These are phyloP conservation scores for Drosophila grimshawi DNA, from an alignment of 1,140 invertebrate species.

Conservation along the genomic window DNA sequence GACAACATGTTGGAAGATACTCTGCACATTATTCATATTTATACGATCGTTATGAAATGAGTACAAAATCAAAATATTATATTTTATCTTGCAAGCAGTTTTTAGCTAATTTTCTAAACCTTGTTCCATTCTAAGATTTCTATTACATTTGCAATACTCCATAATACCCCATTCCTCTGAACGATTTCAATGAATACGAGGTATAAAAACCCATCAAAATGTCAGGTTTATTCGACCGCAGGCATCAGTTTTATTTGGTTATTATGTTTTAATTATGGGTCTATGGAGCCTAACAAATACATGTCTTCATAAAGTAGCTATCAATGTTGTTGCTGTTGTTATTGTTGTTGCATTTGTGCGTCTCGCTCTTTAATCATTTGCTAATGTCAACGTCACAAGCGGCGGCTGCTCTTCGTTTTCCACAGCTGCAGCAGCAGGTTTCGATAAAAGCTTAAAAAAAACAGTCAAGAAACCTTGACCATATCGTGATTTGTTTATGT, in stretches of 20 bases:
- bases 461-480: constrained; percentile 68
- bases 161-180: neutral
- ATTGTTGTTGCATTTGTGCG: constrained; percentile 42
- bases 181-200: neutral
- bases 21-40: neutral
- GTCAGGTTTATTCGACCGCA: constrained; percentile 56
- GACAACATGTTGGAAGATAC: neutral
- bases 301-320: constrained; percentile 36
- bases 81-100: too few species aligned
- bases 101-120: too few species aligned
- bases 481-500: constrained; percentile 49
- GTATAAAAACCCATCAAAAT: constrained; percentile 10
- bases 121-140: too few species aligned
- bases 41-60: too few species aligned
- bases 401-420: constrained; percentile 51
- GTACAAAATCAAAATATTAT: too few species aligned
- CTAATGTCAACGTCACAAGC: constrained; percentile 65
- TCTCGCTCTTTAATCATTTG: constrained; percentile 51
- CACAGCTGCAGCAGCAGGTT: constrained; percentile 73
- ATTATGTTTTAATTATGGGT: constrained; percentile 38
- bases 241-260: constrained; percentile 36
- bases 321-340: constrained; percentile 26
- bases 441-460: constrained; percentile 31
- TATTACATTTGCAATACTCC: too few species aligned
- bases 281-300: constrained; percentile 19